Base-by-base conservation (phyloP, 2,797 vertebrate genomes). In the Champsocephalus gunnari region DNA sequence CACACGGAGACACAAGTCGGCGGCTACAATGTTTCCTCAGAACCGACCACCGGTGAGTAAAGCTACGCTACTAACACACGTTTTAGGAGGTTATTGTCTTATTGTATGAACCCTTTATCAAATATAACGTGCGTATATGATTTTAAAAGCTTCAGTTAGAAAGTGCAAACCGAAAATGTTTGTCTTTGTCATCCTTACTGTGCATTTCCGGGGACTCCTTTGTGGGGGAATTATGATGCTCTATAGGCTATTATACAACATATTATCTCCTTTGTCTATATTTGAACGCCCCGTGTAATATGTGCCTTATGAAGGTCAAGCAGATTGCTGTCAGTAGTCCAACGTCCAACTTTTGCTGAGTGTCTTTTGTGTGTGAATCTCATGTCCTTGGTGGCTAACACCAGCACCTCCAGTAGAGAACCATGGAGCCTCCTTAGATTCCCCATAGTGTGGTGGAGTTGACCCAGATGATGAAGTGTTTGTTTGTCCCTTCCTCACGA, bases 1-100 rank as follows among this genome's bases (percentile, higher is more conserved):
- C 72, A 28, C 68, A 66, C 47, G 71, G 73, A 86, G 69, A 82
- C 80, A 16, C 83, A 51, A 86, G 88, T 90, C 88, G 87, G 89
- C 90, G 86, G 86, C 84, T 73, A 94, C 87, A 85, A 98, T 97
- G 97, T 98, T 97, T 89, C 96, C 96, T 4, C 96, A 97, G 86
- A 97, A 97, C 90, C 92, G 97, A 91, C 92, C 96, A 63, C 90
- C 96, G 95, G 97, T 98, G 92, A 97, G 96, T 95, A 86, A 38
- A 45, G 82, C 78, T 77, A 62, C 54, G 66, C 59, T 74, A 61
- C 71, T 51, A 68, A 72, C 73, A 24, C 57, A 14, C 50, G n/a
- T 54, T 79, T 51, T 24, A 43, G 17, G 16, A 38, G 28, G 38
- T 43, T 55, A 48, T 74, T 66, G 62, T 84, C 43, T 71, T 16